phyloP scores from a whole-genome alignment of 37 sponge, comb jelly and placozoan species.

The Beroe ovata region DNA sequence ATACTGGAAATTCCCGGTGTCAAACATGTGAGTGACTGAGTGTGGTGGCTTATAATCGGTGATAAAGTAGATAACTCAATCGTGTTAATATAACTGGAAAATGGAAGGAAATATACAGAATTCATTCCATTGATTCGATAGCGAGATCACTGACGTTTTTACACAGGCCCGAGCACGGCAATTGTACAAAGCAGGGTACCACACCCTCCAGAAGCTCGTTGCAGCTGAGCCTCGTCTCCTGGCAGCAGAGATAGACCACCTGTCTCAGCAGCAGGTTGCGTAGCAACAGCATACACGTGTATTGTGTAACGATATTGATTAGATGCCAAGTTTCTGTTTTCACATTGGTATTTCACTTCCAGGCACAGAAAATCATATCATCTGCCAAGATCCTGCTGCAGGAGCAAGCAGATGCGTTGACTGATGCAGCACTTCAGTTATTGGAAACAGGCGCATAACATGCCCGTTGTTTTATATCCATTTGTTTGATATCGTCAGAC shows the following conservation, averaged over 20 bases:
- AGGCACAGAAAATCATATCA: slow-evolving; percentile 59
- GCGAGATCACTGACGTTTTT: too few relatives aligned
- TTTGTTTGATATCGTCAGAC: too few relatives aligned
- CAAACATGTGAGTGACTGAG: slow-evolving; percentile 74
- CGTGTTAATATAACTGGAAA: too few relatives aligned
- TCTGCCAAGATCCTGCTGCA: slow-evolving; percentile 72
- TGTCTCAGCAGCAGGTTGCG: slow-evolving; percentile 73
- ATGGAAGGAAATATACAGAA: too few relatives aligned
- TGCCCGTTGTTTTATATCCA: too few relatives aligned
- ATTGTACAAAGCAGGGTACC: slow-evolving; percentile 81
- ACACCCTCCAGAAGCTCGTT: slow-evolving; percentile 77
- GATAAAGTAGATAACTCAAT: too few relatives aligned
- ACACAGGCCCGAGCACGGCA: slow-evolving; percentile 85
- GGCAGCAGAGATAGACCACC: slow-evolving; percentile 71
- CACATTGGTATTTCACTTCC: too few relatives aligned
- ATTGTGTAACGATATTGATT: too few relatives aligned
- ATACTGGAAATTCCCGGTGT: slow-evolving; percentile 88
- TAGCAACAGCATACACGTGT: too few relatives aligned
- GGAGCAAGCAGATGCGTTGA: slow-evolving; percentile 78
- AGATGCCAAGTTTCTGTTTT: too few relatives aligned
- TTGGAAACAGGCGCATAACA: slow-evolving; percentile 32
- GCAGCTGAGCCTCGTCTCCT: slow-evolving; percentile 68
- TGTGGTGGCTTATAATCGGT: too few relatives aligned
- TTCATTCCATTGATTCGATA: too few relatives aligned
- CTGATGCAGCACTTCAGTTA: slow-evolving; percentile 79